A percentile compares a stretch with the other conserved stretches of the same genome.
Evolutionary conservation across 2,888 invertebrate genomes (phyloP).

Genomic region (Dryocosmus kuriphilus): DNA sequence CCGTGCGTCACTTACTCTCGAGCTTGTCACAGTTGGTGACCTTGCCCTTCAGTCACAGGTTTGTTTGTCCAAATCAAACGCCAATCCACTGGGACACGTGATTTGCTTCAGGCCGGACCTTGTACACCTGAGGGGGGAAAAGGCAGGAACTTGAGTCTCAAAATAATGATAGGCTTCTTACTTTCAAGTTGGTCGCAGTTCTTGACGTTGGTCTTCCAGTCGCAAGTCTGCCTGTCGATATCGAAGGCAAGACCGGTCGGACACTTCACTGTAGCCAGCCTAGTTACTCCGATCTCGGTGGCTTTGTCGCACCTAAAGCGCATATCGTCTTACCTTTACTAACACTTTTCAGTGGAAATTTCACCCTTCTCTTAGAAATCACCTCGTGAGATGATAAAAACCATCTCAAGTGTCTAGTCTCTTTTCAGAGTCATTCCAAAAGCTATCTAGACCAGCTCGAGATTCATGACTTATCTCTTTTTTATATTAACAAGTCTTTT

Average conservation of each 20-base stretch:
- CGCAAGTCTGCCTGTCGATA: constrained; percentile 96
- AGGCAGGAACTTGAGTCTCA: constrained; percentile 72
- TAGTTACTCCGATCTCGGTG: constrained; percentile 90
- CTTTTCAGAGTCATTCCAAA: neutral
- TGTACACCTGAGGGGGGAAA: constrained; percentile 90
- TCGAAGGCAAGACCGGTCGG: constrained; percentile 95
- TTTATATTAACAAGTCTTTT: neutral
- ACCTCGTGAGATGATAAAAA: neutral
- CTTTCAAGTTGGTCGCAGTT: constrained; percentile 96
- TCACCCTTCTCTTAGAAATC: constrained; percentile 8
- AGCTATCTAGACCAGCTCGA: neutral
- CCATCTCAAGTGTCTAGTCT: neutral
- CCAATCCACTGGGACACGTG: constrained; percentile 97
- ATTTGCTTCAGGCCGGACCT: constrained; percentile 97
- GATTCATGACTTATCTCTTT: neutral
- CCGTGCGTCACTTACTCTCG: constrained; percentile 91
- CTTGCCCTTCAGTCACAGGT: constrained; percentile 99
- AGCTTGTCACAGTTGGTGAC: constrained; percentile 97
- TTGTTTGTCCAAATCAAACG: constrained; percentile 98
- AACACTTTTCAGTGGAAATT: neutral
- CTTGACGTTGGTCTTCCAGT: constrained; percentile 97
- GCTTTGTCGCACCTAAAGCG: constrained; percentile 92
- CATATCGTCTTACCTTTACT: constrained; percentile 43
- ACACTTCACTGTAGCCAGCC: constrained; percentile 93
- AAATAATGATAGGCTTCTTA: constrained; percentile 81